A percentile compares a stretch with the other conserved stretches of the same genome.
Conservation (phyloP, 2,113 vertebrate species). For the Seriola quinqueradiata region DNA sequence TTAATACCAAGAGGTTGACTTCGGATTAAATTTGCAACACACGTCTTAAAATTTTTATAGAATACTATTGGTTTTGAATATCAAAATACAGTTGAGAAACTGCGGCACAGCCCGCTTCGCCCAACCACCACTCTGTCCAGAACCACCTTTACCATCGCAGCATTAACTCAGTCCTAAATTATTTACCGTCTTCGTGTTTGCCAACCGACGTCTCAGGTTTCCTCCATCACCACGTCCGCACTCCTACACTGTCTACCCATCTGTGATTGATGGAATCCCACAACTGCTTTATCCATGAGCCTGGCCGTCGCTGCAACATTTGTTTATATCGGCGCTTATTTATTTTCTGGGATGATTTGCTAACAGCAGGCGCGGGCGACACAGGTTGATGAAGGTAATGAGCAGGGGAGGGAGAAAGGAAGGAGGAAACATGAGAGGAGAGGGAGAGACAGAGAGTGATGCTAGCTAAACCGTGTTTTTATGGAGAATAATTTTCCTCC, state of each 20-base stretch:
- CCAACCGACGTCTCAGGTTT: slow-evolving; percentile 52
- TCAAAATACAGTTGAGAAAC: slow-evolving; percentile 19
- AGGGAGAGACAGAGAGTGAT: slow-evolving; percentile 45
- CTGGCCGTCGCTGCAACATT: slow-evolving; percentile 37
- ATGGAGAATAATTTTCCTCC: slow-evolving; percentile 74
- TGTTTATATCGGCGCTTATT: slow-evolving; percentile 66
- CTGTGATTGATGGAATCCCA: slow-evolving; percentile 50
- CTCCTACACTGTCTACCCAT: slow-evolving; percentile 52
- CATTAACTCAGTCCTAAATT: slow-evolving; percentile 51
- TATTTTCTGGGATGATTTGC: slow-evolving; percentile 63
- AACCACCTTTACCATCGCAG: slow-evolving; percentile 8
- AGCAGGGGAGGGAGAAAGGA: slow-evolving; percentile 42
- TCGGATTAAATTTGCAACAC: slow-evolving; percentile 52
- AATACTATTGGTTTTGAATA: slow-evolving; percentile 45
- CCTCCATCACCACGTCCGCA: slow-evolving; percentile 25
- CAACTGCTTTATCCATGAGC: not conserved
- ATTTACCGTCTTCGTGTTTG: slow-evolving; percentile 57
- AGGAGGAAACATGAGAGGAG: slow-evolving; percentile 28
- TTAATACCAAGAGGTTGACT: slow-evolving; percentile 36
- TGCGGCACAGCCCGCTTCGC: not conserved
- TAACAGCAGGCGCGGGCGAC: slow-evolving; percentile 65
- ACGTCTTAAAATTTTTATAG: slow-evolving; percentile 30
- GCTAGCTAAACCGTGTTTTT: slow-evolving; percentile 67
- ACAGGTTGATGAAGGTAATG: slow-evolving; percentile 63
- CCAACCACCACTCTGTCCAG: slow-evolving; percentile 11